Evolutionary conservation across 1,140 invertebrate species (phyloP).

Genomic region (Ditylenchus dipsaci): DNA sequence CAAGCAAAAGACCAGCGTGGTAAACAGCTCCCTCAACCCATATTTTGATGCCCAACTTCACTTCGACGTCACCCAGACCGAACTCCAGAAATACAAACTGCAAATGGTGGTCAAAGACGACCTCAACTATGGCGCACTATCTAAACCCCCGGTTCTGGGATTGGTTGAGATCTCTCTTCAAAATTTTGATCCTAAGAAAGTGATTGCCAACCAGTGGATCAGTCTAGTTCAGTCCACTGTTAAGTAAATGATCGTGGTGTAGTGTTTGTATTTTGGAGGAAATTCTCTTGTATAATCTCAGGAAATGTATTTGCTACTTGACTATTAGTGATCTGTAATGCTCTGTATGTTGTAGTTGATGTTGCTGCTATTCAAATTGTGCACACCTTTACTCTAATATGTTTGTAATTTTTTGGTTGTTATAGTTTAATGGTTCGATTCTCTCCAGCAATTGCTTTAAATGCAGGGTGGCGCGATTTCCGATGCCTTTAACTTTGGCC

Average conservation of each 20-base stretch:
- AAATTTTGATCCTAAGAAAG: conserved; percentile 32
- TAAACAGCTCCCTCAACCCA: conserved; percentile 43
- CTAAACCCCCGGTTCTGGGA: conserved; percentile 44
- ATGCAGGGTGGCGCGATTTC: no score
- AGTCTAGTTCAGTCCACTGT: not conserved
- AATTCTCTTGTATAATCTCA: conserved; percentile 1
- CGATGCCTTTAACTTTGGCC: no score
- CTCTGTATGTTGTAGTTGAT: not conserved
- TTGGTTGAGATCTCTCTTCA: conserved; percentile 27
- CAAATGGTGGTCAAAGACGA: conserved; percentile 49
- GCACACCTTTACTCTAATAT: no score
- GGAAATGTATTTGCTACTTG: not conserved
- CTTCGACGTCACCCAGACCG: conserved; percentile 45
- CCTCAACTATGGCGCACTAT: conserved; percentile 48
- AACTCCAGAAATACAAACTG: conserved; percentile 47
- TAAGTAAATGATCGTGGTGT: not conserved
- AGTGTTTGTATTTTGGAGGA: not conserved
- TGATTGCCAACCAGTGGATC: conserved; percentile 34
- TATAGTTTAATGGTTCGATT: no score
- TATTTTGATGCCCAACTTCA: conserved; percentile 50
- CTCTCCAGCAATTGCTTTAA: no score
- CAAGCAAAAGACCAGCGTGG: conserved; percentile 40
- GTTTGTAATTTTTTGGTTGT: no score
- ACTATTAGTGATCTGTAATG: not conserved
- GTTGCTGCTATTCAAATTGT: no score